Base-by-base conservation (phyloP, 2,888 invertebrate genomes). In the Drosophila paracracens region DNA sequence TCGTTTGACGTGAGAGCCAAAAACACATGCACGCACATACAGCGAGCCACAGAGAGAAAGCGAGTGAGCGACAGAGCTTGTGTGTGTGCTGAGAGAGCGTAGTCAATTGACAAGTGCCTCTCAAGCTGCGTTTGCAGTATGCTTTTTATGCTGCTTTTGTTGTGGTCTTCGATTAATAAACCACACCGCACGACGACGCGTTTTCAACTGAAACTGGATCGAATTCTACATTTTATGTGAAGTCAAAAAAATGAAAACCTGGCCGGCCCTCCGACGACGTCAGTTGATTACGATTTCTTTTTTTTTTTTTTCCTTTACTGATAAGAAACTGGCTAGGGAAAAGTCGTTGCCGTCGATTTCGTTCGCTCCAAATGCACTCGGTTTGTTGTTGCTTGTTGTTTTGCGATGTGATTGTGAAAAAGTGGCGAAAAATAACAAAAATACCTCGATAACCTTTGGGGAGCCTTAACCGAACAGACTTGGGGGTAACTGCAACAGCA, bases 361-460 rank as follows among this genome's bases (percentile, higher is more conserved):
- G 33, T 21, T 27, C 29, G 21, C 33, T 43, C 29, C 25, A 60
- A 16, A 40, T 76, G 58, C 67, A 67, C 21, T 56, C 50, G 35
- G 48, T 10, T 66, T 46, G 36, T 36, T 75, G 70, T 51, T 78
- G 21, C 16, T 46, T 46, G 21, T 46, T 21, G 16, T 46, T n/a
- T 57, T 59, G 51, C 7, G 6, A 29, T 58, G 74, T 5, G 35
- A 35, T 58, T 74, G 27, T 52, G 43, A 29, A 48, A 71, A 67
- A 65, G 8, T 52, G 53, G 68, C 52, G 54, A 68, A 80, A 74
- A 89, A 81, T 77, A 79, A 83, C 72, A 75, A 77, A 87, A 89
- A 83, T 75, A 83, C 48, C 48, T 18, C 29, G 89, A 83, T 89
- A 89, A 86, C 89, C 83, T 88, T 70, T 75, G 27, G 33, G 33